A percentile compares a stretch with the other conserved stretches of the same genome.
Conservation (phyloP, 2,797 vertebrate genomes). For the Tamandua tetradactyla region DNA sequence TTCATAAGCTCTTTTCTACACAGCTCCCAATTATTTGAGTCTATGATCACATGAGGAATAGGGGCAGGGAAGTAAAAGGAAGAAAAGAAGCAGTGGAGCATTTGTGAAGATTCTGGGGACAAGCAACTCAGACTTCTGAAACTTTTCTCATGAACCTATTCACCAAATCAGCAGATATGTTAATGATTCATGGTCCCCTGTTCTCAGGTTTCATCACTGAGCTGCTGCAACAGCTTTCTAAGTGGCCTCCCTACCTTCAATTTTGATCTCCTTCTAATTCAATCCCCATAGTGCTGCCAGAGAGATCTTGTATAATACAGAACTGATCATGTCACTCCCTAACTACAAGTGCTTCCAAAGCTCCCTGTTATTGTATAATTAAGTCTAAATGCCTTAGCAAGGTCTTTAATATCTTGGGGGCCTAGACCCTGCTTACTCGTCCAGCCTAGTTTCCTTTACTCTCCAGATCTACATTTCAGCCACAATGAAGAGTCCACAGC, state of each 20-base stretch:
- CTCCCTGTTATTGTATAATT: not conserved
- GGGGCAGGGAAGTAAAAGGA: not conserved
- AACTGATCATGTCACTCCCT: not conserved
- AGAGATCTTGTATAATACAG: too few relatives aligned
- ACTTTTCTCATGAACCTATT: not conserved
- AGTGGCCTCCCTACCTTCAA: too few relatives aligned
- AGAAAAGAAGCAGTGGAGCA: not conserved
- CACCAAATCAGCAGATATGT: not conserved
- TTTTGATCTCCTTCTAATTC: too few relatives aligned
- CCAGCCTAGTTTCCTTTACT: not conserved
- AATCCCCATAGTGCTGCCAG: too few relatives aligned
- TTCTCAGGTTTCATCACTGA: not conserved
- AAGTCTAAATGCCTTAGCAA: not conserved
- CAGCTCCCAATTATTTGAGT: not conserved
- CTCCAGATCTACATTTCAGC: not conserved
- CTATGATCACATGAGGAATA: not conserved
- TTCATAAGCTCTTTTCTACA: not conserved
- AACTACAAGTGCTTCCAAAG: not conserved
- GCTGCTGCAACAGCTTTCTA: not conserved
- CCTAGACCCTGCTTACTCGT: not conserved
- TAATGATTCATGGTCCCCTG: not conserved
- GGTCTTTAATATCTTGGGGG: not conserved
- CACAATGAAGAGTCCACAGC: not conserved
- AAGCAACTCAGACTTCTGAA: not conserved
- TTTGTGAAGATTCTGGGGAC: constrained; percentile 9